Percentiles rank a stretch among this genome's conserved stretches.
These are phyloP conservation scores for Gnathochromis pfefferi DNA, from an alignment of 2,113 vertebrate genomes.

Conservation along the genomic window DNA sequence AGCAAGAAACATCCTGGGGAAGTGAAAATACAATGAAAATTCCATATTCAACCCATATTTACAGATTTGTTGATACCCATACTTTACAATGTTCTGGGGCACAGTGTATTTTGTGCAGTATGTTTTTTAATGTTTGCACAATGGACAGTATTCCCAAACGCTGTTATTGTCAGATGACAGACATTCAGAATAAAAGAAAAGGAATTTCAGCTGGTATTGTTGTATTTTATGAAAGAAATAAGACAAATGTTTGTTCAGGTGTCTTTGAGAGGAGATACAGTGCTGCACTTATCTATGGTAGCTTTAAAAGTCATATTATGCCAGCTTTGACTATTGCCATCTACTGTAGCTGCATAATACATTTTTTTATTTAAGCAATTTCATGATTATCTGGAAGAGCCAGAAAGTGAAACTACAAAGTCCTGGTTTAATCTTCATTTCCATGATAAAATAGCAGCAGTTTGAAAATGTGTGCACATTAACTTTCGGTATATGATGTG, in stretches of 20 bases:
- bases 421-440: background rate
- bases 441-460: background rate
- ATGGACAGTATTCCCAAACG: background rate
- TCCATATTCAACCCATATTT: background rate
- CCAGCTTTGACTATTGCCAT: background rate
- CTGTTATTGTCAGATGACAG: background rate
- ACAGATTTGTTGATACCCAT: background rate
- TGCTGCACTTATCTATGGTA: background rate
- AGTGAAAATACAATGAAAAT: background rate
- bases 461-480: background rate
- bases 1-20: background rate
- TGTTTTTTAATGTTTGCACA: background rate
- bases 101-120: background rate
- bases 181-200: background rate
- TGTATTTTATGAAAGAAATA: background rate
- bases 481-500: background rate
- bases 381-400: background rate
- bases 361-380: conserved; percentile 26
- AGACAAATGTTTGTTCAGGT: background rate
- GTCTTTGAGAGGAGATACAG: background rate
- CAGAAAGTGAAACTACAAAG: background rate
- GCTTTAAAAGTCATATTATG: background rate
- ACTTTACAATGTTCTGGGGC: background rate
- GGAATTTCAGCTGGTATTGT: background rate
- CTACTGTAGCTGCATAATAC: background rate